Evolutionary conservation across 2,888 invertebrate genomes (phyloP).

Genomic region (Drosophila paucipuncta): DNA sequence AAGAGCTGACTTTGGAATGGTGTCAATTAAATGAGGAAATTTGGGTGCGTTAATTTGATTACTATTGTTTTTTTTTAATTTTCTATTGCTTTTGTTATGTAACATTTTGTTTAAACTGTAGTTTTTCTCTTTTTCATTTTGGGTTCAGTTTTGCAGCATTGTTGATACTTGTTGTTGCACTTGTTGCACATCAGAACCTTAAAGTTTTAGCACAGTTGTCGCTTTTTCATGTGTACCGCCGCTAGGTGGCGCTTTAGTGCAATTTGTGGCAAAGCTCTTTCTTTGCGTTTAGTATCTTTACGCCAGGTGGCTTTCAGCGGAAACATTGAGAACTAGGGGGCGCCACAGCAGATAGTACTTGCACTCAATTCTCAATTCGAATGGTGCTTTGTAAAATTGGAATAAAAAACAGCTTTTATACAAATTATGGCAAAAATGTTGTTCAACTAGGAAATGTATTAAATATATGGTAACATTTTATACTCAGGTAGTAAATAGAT

Average conservation of each 20-base stretch:
- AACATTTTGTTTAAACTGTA: slow-evolving; percentile 12
- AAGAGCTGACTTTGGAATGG: slow-evolving; percentile 83
- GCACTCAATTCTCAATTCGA: not conserved
- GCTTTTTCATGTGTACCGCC: not conserved
- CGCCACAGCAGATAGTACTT: not conserved
- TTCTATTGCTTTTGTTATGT: not conserved
- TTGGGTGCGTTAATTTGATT: slow-evolving; percentile 79
- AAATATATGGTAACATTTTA: not conserved
- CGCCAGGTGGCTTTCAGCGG: not conserved
- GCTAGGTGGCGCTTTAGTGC: slow-evolving; percentile 23
- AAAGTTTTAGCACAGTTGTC: not conserved
- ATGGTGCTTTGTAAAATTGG: not conserved
- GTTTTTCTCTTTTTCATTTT: not conserved
- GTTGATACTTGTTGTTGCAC: too few species aligned
- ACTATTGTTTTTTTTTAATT: slow-evolving; percentile 26
- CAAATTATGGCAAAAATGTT: not conserved
- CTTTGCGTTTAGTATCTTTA: not conserved
- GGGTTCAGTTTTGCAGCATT: too few species aligned
- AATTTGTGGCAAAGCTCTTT: slow-evolving; percentile 3
- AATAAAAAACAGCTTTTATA: not conserved
- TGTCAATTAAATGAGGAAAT: slow-evolving; percentile 77
- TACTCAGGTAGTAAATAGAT: not conserved
- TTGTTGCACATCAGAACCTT: too few species aligned
- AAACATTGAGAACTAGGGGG: not conserved
- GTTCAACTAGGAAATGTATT: not conserved